These are phyloP conservation scores for Caligus rogercresseyi DNA, from an alignment of 1,140 invertebrate genomes.

Conservation along the genomic window DNA sequence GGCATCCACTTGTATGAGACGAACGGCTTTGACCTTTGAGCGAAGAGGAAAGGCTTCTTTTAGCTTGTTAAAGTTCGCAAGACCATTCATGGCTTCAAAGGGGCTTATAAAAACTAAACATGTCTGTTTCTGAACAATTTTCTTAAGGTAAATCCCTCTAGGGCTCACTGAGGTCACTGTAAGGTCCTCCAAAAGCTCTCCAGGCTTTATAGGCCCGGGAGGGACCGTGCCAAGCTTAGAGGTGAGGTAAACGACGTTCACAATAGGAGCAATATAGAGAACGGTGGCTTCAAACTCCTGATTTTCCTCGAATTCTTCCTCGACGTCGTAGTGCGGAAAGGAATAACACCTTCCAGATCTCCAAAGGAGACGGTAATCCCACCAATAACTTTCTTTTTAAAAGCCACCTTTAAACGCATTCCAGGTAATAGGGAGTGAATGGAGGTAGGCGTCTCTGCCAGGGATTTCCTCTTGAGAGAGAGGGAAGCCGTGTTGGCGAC, in stretches of 20 bases:
- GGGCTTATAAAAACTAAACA: background rate
- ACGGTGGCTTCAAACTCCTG: background rate
- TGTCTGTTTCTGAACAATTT: background rate
- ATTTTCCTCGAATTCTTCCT: background rate
- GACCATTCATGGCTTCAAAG: background rate
- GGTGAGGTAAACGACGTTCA: background rate
- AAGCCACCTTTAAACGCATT: background rate
- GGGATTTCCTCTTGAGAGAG: background rate
- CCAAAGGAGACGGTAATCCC: constrained; percentile 2
- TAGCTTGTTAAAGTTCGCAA: background rate
- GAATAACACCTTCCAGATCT: background rate
- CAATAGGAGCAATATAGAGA: constrained; percentile 3
- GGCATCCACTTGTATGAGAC: constrained; percentile 3
- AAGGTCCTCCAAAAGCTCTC: background rate
- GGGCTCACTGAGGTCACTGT: background rate
- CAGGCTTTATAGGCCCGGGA: background rate
- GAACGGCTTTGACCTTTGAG: background rate
- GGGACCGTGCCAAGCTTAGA: background rate
- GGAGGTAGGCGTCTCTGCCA: background rate
- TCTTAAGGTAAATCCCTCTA: background rate
- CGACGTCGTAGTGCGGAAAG: background rate
- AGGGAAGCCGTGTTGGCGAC: background rate
- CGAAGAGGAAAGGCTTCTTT: background rate
- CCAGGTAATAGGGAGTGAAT: constrained; percentile 9
- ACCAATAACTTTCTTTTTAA: background rate